A percentile compares a stretch with the other conserved stretches of the same genome.
These are phyloP conservation scores for Pachypanchax playfairii DNA, from an alignment of 2,113 vertebrate species.

Conservation along the genomic window DNA sequence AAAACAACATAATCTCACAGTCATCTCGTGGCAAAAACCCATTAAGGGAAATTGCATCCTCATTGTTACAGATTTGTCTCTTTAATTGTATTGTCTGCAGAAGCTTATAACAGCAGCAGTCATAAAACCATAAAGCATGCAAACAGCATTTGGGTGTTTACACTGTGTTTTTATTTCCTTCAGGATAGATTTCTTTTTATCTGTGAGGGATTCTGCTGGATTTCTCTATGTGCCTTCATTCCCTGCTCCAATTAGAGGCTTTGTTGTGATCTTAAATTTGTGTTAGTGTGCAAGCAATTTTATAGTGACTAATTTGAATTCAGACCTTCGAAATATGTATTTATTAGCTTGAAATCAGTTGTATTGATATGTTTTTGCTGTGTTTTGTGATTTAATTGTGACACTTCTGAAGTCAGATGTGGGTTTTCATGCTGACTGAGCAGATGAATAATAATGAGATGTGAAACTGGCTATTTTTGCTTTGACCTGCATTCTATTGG, in stretches of 20 bases:
- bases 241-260: constrained; percentile 55
- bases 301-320: constrained; percentile 47
- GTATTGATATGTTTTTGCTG: constrained; percentile 10
- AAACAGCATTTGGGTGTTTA: constrained; percentile 47
- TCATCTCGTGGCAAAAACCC: constrained; percentile 23
- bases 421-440: constrained; percentile 20
- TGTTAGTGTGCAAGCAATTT: constrained; percentile 24
- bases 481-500: constrained; percentile 49
- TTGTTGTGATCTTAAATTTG: constrained; percentile 35
- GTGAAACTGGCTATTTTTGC: constrained; percentile 44
- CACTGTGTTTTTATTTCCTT: constrained; percentile 29
- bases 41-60: constrained; percentile 34
- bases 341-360: constrained; percentile 29
- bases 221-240: constrained; percentile 40
- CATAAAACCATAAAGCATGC: constrained; percentile 36
- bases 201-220: constrained; percentile 32
- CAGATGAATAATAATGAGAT: constrained; percentile 22
- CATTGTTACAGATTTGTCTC: constrained; percentile 9
- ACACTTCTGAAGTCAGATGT: constrained; percentile 10
- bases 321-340: constrained; percentile 39
- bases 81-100: constrained; percentile 38
- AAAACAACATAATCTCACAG: constrained; percentile 29
- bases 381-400: constrained; percentile 4
- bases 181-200: constrained; percentile 32
- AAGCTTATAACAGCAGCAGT: constrained; percentile 11